phyloP scores from a whole-genome alignment of 1,140 invertebrate species.

The Cydia splendana region DNA sequence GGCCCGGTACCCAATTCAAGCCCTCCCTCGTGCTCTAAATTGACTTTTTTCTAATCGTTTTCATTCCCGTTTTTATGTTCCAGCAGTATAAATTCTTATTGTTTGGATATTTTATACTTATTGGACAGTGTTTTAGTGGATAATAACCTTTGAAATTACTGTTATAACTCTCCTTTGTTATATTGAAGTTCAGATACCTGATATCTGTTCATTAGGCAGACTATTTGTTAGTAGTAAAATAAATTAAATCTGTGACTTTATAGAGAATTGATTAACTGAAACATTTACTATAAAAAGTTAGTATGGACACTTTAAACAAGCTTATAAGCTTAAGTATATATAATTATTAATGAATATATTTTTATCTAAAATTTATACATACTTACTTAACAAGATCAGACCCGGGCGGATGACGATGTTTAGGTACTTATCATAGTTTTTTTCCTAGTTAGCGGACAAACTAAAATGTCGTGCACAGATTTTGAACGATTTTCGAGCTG shows the following conservation, averaged over 20 bases:
- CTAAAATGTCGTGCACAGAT: background rate
- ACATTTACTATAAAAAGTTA: too few species aligned
- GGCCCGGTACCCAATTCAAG: constrained; percentile 39
- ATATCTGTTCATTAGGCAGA: background rate
- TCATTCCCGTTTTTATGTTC: constrained; percentile 47
- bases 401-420: too few species aligned
- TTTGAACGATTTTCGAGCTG: background rate
- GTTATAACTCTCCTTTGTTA: background rate
- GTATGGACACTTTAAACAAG: too few species aligned
- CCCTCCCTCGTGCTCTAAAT: constrained; percentile 38
- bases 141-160: constrained; percentile 36
- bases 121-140: constrained; percentile 46
- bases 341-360: too few species aligned
- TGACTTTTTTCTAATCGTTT: constrained; percentile 45
- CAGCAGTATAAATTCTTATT: constrained; percentile 37
- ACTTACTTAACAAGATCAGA: too few species aligned
- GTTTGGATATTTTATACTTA: constrained; percentile 45
- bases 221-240: background rate
- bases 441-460: background rate
- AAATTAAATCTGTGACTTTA: too few species aligned
- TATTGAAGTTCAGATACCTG: background rate
- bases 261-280: too few species aligned
- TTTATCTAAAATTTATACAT: too few species aligned
- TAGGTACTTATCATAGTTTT: background rate
- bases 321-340: too few species aligned